Percentiles rank a stretch among this genome's conserved stretches.
Conservation (phyloP, 1,140 invertebrate species). For the Adelges cooleyi region DNA sequence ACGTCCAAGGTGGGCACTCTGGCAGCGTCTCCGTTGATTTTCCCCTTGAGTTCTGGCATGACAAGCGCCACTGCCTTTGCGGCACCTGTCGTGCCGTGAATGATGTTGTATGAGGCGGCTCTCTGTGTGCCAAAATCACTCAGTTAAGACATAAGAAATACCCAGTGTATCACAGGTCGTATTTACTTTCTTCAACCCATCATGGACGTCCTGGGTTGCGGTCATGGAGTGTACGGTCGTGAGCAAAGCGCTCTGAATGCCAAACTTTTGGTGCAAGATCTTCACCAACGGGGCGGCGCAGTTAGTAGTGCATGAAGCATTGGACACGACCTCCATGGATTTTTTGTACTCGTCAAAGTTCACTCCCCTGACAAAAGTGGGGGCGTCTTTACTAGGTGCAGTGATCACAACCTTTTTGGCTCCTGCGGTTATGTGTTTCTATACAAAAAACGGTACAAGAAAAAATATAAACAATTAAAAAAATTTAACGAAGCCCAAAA, state of each 20-base stretch:
- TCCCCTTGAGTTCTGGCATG: constrained; percentile 52
- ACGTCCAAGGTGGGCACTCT: constrained; percentile 64
- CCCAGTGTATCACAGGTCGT: background rate
- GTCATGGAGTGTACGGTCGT: constrained; percentile 68
- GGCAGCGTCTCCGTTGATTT: constrained; percentile 59
- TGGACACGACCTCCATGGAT: constrained; percentile 51
- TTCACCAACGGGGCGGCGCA: constrained; percentile 77
- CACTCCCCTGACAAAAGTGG: constrained; percentile 68
- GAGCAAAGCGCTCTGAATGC: constrained; percentile 70
- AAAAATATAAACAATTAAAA: no score
- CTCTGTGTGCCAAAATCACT: constrained; percentile 44
- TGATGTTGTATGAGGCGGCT: constrained; percentile 62
- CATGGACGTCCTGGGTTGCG: constrained; percentile 63
- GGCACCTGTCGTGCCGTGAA: constrained; percentile 66
- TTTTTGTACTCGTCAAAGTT: constrained; percentile 54
- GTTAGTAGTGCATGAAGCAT: constrained; percentile 79
- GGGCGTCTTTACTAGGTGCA: constrained; percentile 60
- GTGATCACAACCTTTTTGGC: constrained; percentile 66
- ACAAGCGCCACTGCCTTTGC: constrained; percentile 64
- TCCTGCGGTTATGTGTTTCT: constrained; percentile 55
- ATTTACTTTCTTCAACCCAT: constrained; percentile 50
- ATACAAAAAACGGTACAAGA: constrained; percentile 1
- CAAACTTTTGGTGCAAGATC: constrained; percentile 70
- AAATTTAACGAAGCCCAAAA: no score
- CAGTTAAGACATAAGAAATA: background rate